Conservation (phyloP, 2,113 vertebrate genomes). For the Symphodus melops region DNA sequence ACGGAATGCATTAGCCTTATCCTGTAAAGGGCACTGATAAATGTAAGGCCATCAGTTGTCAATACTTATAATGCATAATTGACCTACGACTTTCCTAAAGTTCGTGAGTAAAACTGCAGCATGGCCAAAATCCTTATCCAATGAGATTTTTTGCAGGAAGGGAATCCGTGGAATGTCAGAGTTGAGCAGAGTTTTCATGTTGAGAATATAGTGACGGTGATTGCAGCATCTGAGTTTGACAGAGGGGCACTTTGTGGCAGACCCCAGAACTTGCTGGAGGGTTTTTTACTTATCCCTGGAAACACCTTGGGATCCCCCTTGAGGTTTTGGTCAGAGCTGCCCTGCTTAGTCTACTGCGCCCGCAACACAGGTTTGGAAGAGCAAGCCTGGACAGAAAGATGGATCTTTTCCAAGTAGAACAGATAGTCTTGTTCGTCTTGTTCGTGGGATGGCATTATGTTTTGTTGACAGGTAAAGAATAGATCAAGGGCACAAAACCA, state of each 20-base stretch:
- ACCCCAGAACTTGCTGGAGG: constrained; percentile 13
- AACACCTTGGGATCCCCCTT: neutral
- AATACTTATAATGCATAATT: neutral
- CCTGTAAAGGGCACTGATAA: too few species aligned
- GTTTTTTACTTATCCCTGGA: constrained; percentile 15
- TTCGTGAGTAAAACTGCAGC: neutral
- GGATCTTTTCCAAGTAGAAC: constrained; percentile 35
- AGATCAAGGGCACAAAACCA: neutral
- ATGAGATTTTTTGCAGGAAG: neutral
- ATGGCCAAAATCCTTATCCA: neutral
- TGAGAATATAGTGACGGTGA: neutral
- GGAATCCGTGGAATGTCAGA: neutral
- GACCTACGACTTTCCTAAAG: neutral
- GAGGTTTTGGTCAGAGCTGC: constrained; percentile 21
- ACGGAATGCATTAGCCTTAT: too few species aligned
- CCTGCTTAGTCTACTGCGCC: constrained; percentile 22
- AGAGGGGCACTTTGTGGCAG: constrained; percentile 15
- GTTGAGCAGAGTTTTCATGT: neutral
- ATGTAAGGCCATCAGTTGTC: too few species aligned
- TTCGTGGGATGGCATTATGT: constrained; percentile 4
- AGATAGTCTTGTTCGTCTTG: constrained; percentile 4
- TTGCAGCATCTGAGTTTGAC: constrained; percentile 3
- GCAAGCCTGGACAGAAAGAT: constrained; percentile 28
- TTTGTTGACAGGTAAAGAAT: constrained; percentile 24
- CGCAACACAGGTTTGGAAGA: neutral